phyloP scores from a whole-genome alignment of 2,113 vertebrate genomes.

The Archocentrus centrarchus region DNA sequence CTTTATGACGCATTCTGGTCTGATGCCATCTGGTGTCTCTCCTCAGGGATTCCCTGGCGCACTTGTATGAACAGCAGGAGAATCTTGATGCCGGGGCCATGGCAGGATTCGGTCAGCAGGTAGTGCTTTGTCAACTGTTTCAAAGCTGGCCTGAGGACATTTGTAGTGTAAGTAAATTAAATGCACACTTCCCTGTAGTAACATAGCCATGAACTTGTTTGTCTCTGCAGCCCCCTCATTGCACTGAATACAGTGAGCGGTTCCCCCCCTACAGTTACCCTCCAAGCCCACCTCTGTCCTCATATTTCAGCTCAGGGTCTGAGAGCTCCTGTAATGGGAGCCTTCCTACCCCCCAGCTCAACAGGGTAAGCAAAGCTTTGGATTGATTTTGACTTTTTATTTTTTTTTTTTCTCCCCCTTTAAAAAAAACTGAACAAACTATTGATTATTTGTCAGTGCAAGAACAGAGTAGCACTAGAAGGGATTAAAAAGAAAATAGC shows the following conservation, averaged over 20 bases:
- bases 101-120: constrained; percentile 82
- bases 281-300: constrained; percentile 83
- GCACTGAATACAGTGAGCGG: constrained; percentile 76
- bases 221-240: constrained; percentile 57
- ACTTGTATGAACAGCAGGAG: constrained; percentile 83
- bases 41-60: constrained; percentile 83
- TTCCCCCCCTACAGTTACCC: constrained; percentile 76
- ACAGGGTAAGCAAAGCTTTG: constrained; percentile 80
- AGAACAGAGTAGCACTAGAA: background rate
- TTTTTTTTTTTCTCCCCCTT: background rate
- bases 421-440: background rate
- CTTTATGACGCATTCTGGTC: background rate
- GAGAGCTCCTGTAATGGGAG: constrained; percentile 75
- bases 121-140: constrained; percentile 49
- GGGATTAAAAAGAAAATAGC: background rate
- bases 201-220: background rate
- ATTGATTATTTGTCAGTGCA: constrained; percentile 20
- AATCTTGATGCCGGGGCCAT: constrained; percentile 72
- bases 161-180: background rate
- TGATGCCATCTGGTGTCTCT: constrained; percentile 34
- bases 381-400: background rate
- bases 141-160: background rate
- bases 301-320: constrained; percentile 85
- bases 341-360: constrained; percentile 83
- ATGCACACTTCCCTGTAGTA: background rate